Evolutionary conservation across 2,113 vertebrate species (phyloP), one percentile per base, ranked within the genome.

Genomic region (Pitta sordida): DNA sequence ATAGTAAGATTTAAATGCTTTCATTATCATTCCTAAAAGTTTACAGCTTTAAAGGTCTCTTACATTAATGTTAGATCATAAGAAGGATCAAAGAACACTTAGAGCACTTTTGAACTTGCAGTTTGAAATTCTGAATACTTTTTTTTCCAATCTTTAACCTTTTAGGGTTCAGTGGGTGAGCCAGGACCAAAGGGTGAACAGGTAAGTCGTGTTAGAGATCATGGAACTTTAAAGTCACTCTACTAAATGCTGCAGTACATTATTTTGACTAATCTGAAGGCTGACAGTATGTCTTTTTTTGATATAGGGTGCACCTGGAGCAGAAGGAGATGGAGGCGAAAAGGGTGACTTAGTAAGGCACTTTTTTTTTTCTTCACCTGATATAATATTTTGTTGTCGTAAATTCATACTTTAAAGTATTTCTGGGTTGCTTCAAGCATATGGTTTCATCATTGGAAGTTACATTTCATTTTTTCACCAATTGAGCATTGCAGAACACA

Each of bases 121-220:
- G 52, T 62, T 77, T 91, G 64, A 83, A 86, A 77, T 86, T 63
- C 26, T 97, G 29, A 95, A 53, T 32, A 32, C 3, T 11, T n/a
- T 8, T 41, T 39, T 7, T 34, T 67, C 52, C 16, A 76, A 44
- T 94, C 36, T 96, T 62, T 91, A 92, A 49, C 11, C 43, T 93
- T 64, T 52, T 88, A 99, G 99, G 99, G 99, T 87, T 98, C 98
- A 9, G 98, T 97, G 41, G 99, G 99, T 83, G 98, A 98, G 63
- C 64, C 93, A 55, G 99, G 99, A 91, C 98, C 98, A 46, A 99
- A 99, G 93, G 99, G 99, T 96, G 98, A 99, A 65, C 98, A 98
- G 97, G 99, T 99, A 94, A 96, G 98, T 96, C 4, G 29, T 13
- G 3, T 44, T 20, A 49, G 3, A 68, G 30, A 22, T 48, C 4